Evolutionary conservation across 1,140 invertebrate genomes (phyloP), one percentile per base, ranked within the genome.

Genomic region (Nixonia krombeini): DNA sequence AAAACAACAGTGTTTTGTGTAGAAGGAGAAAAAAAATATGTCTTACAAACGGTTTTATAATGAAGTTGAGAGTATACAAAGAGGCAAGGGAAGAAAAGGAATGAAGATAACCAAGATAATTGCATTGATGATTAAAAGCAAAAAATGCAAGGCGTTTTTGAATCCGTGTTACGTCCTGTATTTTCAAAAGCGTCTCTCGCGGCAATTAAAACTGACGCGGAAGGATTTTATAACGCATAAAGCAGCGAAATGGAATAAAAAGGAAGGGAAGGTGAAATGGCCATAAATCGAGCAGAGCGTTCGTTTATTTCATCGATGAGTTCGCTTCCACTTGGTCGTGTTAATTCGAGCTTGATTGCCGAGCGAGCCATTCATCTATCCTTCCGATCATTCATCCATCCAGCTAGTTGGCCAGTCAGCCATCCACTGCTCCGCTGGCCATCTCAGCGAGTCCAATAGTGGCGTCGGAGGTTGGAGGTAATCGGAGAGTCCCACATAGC

Each of bases 281-380:
- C n/a, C n/a, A n/a, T 6, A 21, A 21, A 21, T 3, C 6, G 21
- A 3, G 21, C 2, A 21, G 21, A 21, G 6, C 21, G 21, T 21
- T 21, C 21, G 6, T 35, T 35, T 35, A 13, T 13, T 13, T 35
- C 29, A 8, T 31, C 29, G 28, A 58, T 46, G 68, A 64, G 49
- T 70, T 72, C 65, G 65, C 67, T 62, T 70, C 61, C 72, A 77
- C 62, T 77, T 77, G 73, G 70, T 57, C 66, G 61, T 61, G 73
- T 76, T 78, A 78, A 78, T 67, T 68, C 70, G 51, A 73, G 65
- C 69, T 75, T 72, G 72, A 78, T 76, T 74, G 67, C 53, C 67
- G 53, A 40, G 51, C 21, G 47, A 45, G 50, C 37, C 37, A 70
- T 72, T 70, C 62, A 71, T 71, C 68, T 64, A 72, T 62, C 56